A percentile compares a stretch with the other conserved stretches of the same genome.
phyloP scores from a whole-genome alignment of 2,888 invertebrate species.

The Pemphredon lugubris region DNA sequence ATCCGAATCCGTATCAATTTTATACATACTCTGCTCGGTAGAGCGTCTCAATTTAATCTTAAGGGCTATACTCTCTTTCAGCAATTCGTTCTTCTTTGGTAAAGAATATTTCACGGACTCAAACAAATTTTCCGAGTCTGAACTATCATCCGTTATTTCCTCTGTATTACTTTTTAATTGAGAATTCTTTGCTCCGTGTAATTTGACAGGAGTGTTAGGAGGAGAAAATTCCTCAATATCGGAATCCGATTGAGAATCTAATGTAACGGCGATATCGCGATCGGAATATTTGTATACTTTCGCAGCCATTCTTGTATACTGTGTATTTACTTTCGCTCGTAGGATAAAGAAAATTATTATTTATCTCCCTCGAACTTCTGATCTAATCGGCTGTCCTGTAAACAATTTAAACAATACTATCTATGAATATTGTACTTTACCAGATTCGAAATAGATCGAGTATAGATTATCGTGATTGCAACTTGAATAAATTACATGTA shows the following conservation, averaged over 20 bases:
- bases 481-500: too few relatives aligned
- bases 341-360: not conserved
- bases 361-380: too few relatives aligned
- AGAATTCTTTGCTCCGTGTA: not conserved
- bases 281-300: conserved; percentile 33
- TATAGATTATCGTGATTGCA: too few relatives aligned
- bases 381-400: too few relatives aligned
- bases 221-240: not conserved
- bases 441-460: too few relatives aligned
- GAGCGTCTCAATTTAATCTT: conserved; percentile 66
- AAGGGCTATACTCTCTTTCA: conserved; percentile 33
- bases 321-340: not conserved
- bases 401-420: too few relatives aligned
- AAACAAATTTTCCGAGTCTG: conserved; percentile 23
- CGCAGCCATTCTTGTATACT: conserved; percentile 25
- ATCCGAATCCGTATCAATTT: conserved; percentile 58
- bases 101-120: conserved; percentile 1
- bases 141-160: conserved; percentile 3
- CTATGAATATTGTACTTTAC: too few relatives aligned
- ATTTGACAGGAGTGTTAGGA: not conserved
- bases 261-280: conserved; percentile 16
- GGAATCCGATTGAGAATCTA: conserved; percentile 30
- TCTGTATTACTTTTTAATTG: not conserved
- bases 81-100: not conserved
- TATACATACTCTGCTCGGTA: conserved; percentile 70